A percentile compares a stretch with the other conserved stretches of the same genome.
phyloP scores from a whole-genome alignment of 2,888 invertebrate genomes.

The Trichopria drosophilae region DNA sequence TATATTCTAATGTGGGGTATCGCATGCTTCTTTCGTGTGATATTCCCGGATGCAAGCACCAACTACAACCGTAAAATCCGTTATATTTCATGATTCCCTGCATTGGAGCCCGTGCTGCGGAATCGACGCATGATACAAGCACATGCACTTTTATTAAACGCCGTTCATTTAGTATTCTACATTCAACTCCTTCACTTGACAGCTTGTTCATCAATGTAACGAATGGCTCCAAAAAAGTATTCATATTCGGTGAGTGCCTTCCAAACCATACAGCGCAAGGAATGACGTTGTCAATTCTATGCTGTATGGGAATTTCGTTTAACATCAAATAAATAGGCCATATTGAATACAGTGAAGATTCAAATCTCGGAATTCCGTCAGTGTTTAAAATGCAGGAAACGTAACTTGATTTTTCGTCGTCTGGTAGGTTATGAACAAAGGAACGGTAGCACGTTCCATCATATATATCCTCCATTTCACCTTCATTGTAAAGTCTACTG shows the following conservation, averaged over 20 bases:
- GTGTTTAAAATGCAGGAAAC: conserved; percentile 2
- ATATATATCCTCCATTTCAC: too few relatives aligned
- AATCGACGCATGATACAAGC: conserved; percentile 11
- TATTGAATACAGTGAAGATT: conserved; percentile 1
- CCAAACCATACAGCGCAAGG: conserved; percentile 12
- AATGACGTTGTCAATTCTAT: conserved; percentile 1
- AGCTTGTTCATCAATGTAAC: conserved; percentile 5
- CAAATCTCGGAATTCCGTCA: conserved; percentile 5
- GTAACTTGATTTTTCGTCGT: neutral
- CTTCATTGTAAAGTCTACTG: too few relatives aligned
- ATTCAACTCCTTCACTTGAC: conserved; percentile 5
- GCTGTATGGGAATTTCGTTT: conserved; percentile 2
- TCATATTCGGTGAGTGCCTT: conserved; percentile 7
- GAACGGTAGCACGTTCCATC: too few relatives aligned
- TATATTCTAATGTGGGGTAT: neutral
- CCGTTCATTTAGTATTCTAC: conserved; percentile 2
- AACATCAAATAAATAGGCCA: conserved; percentile 4
- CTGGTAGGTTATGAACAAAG: too few relatives aligned
- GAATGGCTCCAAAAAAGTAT: conserved; percentile 8
- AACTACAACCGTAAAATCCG: conserved; percentile 14
- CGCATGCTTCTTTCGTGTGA: conserved; percentile 3
- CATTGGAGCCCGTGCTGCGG: conserved; percentile 7
- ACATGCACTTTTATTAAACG: conserved; percentile 2
- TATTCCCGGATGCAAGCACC: conserved; percentile 12
- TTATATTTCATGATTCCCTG: conserved; percentile 11